Percentiles rank a stretch among this genome's conserved stretches.
phyloP scores from a whole-genome alignment of 92 coral and sea anemone genomes.

The Micromussa lordhowensis region DNA sequence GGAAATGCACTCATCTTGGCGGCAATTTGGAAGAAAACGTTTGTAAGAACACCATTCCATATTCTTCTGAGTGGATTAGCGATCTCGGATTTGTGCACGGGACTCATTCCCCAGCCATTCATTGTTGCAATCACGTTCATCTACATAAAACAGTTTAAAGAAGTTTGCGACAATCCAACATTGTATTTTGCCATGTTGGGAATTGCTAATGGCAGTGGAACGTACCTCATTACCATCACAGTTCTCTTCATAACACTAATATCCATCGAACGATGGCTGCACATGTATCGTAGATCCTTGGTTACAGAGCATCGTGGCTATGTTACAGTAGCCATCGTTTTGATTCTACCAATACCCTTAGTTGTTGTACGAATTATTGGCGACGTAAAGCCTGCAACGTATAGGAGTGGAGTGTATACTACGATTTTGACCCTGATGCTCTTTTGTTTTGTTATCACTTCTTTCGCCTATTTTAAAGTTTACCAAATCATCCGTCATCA shows the following conservation, averaged over 20 bases:
- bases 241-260: not conserved
- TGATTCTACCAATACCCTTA: not conserved
- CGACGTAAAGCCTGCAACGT: not conserved
- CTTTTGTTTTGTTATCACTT: not conserved
- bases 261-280: slow-evolving; percentile 37
- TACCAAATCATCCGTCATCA: slow-evolving; percentile 9
- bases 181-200: not conserved
- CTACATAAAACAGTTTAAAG: too few species aligned
- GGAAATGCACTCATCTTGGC: slow-evolving; percentile 19
- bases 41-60: slow-evolving; percentile 8
- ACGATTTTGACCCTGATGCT: not conserved
- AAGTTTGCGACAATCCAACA: too few species aligned
- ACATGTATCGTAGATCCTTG: slow-evolving; percentile 3
- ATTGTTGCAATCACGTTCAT: not conserved
- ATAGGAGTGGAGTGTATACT: not conserved
- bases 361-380: not conserved
- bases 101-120: slow-evolving; percentile 1
- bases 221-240: not conserved
- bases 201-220: not conserved
- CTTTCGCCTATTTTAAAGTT: slow-evolving; percentile 8
- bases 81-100: not conserved
- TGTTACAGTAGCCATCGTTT: not conserved
- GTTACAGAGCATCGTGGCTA: not conserved
- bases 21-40: slow-evolving; percentile 16
- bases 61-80: slow-evolving; percentile 18